Base-by-base conservation (phyloP, 2,797 vertebrate genomes). In the Argyrosomus regius region DNA sequence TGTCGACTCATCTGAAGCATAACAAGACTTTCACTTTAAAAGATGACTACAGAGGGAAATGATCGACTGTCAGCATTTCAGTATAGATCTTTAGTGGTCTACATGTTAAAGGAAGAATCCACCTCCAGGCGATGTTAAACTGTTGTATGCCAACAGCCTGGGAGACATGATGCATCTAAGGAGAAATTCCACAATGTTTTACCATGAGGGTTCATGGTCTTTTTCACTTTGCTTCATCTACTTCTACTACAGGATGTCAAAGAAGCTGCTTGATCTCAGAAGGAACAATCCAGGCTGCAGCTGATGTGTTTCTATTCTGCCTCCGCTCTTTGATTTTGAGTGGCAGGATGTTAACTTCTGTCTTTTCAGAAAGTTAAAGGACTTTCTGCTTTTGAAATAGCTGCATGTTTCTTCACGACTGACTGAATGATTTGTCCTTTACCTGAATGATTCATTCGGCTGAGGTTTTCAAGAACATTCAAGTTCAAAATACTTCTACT, bases 1-100 rank as follows among this genome's bases (percentile, higher is more conserved):
- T 81, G 88, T 88, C 26, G 79, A 90, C 74, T 89, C 87, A 88
- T 92, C 83, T 70, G 72, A 87, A 85, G 85, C 59, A 39, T 67
- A 85, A 73, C 11, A 50, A 72, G 67, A 35, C 3, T 72, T 66
- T 83, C 78, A 82, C 82, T 76, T 83, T 78, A 88, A 90, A 84
- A 74, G 83, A 87, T 87, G 50, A 81, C 52, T 62, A 20, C 20
- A 31, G 64, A 31, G 80, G 67, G 81, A 78, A 89, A 83, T 63
- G 83, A 84, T 83, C 26, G 5, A n/a, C 84, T 63, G 82, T 91
- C 90, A 91, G 88, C 86, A 13, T 73, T 92, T 86, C 67, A 72
- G 65, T 10, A 4, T 41, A 52, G 83, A 78, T 85, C 74, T 75
- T 62, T 70, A 78, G 59, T 20, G 71, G 53, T 70, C 64, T 41